phyloP scores from a whole-genome alignment of 2,888 invertebrate species.

The Diploptera punctata region DNA sequence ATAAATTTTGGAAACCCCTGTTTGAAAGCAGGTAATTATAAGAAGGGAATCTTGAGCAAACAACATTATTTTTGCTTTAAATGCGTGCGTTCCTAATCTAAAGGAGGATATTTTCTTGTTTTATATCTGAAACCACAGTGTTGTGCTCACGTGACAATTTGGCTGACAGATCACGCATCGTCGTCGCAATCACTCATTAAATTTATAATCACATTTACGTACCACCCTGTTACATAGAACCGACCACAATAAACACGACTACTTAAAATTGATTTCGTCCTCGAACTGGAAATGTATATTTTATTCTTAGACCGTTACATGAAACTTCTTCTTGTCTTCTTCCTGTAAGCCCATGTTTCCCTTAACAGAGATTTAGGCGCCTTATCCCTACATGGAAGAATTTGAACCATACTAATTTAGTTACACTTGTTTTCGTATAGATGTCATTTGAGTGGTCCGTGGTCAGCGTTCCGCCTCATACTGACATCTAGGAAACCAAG shows the following conservation, averaged over 20 bases:
- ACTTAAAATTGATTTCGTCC: background rate
- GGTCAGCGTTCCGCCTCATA: too few species aligned
- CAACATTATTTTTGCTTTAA: constrained; percentile 2
- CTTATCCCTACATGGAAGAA: too few species aligned
- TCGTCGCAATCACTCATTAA: background rate
- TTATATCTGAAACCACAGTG: background rate
- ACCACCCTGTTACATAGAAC: constrained; percentile 9
- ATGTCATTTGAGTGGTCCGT: too few species aligned
- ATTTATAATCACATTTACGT: background rate
- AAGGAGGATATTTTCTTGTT: background rate
- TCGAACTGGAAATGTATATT: background rate
- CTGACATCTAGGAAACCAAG: too few species aligned
- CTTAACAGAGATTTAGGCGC: too few species aligned
- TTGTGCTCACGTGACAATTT: background rate
- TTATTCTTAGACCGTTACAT: background rate
- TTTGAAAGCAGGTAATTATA: constrained; percentile 2
- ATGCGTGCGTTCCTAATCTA: background rate
- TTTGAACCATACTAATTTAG: too few species aligned
- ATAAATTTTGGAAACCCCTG: too few species aligned
- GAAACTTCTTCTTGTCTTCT: too few species aligned
- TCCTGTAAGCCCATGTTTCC: too few species aligned
- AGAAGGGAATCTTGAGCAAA: background rate
- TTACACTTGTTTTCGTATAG: too few species aligned
- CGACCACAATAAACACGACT: background rate
- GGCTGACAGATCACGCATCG: constrained; percentile 8